Conservation (phyloP, 2,797 vertebrate species). For the Channallabes apus region DNA sequence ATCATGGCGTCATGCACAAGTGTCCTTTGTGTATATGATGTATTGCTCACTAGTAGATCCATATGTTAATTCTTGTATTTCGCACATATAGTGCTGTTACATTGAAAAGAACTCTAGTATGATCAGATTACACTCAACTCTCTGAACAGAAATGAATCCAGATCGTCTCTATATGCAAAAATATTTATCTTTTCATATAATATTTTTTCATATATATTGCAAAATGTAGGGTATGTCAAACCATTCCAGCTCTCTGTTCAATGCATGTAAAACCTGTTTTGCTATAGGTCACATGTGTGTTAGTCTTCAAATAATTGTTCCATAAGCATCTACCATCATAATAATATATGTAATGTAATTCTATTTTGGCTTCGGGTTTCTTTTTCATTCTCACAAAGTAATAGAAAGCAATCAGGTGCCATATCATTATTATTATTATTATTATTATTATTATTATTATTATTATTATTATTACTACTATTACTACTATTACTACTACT, state of each 20-base stretch:
- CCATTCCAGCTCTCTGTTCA: neutral
- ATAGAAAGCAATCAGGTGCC: neutral
- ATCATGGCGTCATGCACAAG: slow-evolving; percentile 6
- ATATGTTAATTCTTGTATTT: neutral
- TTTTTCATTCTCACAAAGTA: neutral
- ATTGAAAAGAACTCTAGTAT: neutral
- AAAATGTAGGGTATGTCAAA: neutral
- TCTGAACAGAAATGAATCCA: neutral
- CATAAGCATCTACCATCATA: neutral
- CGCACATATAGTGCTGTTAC: neutral
- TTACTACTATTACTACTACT: too few relatives aligned
- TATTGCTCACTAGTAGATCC: neutral
- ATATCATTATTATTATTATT: neutral
- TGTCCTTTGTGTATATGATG: neutral
- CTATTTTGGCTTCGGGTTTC: neutral
- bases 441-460: too few relatives aligned
- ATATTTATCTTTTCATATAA: neutral
- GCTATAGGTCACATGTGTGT: neutral
- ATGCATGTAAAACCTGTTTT: neutral
- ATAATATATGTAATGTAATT: neutral
- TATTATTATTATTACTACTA: too few relatives aligned
- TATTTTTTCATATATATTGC: neutral
- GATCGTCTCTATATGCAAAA: neutral
- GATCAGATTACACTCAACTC: neutral
- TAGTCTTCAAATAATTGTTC: neutral